phyloP scores from a whole-genome alignment of 2,113 vertebrate species.

The Macroglossus sobrinus region DNA sequence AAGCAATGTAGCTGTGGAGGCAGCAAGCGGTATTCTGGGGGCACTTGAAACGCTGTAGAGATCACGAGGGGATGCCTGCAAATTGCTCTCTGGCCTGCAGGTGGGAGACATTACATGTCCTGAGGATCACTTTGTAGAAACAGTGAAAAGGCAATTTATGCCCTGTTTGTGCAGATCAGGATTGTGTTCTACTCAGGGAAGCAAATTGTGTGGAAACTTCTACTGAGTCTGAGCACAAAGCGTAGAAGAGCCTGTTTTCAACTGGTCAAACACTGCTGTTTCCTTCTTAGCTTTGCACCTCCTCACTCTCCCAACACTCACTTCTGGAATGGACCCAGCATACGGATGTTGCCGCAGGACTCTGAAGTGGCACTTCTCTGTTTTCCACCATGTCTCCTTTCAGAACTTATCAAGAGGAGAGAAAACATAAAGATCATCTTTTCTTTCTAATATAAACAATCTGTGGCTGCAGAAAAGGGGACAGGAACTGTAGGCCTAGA shows the following conservation, averaged over 20 bases:
- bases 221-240: not conserved
- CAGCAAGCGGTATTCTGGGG: not conserved
- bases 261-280: not conserved
- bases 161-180: not conserved
- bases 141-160: not conserved
- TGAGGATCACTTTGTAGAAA: not conserved
- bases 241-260: not conserved
- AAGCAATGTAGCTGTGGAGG: not conserved
- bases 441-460: not conserved
- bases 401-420: not conserved
- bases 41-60: not conserved
- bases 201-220: not conserved
- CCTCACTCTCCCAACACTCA: not conserved
- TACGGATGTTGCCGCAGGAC: not conserved
- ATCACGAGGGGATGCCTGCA: not conserved
- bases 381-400: not conserved
- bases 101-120: not conserved
- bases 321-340: constrained; percentile 18
- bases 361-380: not conserved
- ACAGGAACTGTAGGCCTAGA: not conserved
- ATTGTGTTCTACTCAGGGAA: not conserved
- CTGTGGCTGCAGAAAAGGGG: not conserved
- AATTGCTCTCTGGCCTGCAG: not conserved
- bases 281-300: not conserved
- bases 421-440: not conserved